Conservation (phyloP, 2,888 invertebrate species). For the Cerastoderma edule region DNA sequence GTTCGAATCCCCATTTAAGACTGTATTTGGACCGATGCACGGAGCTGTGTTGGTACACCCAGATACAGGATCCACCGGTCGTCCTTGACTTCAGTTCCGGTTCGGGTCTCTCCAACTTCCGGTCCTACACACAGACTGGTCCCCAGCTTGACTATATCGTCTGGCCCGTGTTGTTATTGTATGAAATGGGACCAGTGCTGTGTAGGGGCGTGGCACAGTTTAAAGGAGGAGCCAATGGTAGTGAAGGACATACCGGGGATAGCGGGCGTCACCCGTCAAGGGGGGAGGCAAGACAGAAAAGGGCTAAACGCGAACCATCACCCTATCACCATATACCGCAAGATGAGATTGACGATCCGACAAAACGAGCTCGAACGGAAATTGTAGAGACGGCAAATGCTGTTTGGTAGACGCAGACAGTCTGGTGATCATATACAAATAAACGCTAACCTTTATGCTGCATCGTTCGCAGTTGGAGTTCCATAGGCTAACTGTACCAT, state of each 20-base stretch:
- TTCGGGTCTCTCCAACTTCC: background rate
- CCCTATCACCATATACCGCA: too few species aligned
- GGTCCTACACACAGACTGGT: constrained; percentile 34
- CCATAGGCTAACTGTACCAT: too few species aligned
- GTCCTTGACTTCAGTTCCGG: constrained; percentile 23
- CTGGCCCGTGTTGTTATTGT: constrained; percentile 39
- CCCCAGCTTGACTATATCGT: constrained; percentile 33
- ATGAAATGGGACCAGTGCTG: constrained; percentile 33
- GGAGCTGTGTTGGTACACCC: constrained; percentile 39
- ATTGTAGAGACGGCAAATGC: too few species aligned
- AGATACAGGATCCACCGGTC: constrained; percentile 46
- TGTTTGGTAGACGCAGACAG: too few species aligned
- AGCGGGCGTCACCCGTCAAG: background rate
- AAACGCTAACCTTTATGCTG: too few species aligned
- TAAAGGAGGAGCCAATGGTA: background rate
- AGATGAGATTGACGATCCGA: too few species aligned
- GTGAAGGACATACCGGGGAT: background rate
- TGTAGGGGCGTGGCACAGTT: constrained; percentile 45
- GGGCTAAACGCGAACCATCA: background rate
- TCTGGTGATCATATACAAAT: too few species aligned
- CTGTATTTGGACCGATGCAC: constrained; percentile 33
- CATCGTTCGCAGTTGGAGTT: too few species aligned
- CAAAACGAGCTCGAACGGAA: too few species aligned
- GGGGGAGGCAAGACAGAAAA: background rate
- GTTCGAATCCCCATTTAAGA: background rate